Evolutionary conservation across 2,113 vertebrate species (phyloP).

Genomic region (Syngnathus typhle): DNA sequence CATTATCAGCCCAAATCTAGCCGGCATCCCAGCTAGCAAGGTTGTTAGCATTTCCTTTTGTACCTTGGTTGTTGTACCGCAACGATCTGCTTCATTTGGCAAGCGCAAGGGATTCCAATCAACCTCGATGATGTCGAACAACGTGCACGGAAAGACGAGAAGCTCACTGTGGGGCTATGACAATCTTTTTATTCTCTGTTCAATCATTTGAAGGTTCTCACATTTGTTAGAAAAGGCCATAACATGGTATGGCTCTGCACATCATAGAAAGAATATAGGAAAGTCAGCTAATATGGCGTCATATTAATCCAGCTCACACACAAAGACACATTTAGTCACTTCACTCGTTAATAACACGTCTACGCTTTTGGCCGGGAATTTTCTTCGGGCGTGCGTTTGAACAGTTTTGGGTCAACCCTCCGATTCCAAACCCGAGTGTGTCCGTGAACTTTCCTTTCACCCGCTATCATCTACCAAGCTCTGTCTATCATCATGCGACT

Average conservation of each 20-base stretch:
- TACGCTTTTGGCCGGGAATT: slow-evolving; percentile 32
- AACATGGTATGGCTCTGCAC: slow-evolving; percentile 49
- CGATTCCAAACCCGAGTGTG: slow-evolving; percentile 24
- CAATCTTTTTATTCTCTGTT: slow-evolving; percentile 70
- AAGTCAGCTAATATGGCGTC: slow-evolving; percentile 40
- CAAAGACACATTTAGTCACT: slow-evolving; percentile 58
- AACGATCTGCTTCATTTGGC: not conserved
- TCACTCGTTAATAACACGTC: slow-evolving; percentile 44
- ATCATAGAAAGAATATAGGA: slow-evolving; percentile 69
- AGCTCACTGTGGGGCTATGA: slow-evolving; percentile 57
- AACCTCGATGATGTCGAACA: not conserved
- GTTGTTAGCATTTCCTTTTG: slow-evolving; percentile 14
- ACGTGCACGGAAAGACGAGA: slow-evolving; percentile 40
- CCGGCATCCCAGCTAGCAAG: slow-evolving; percentile 15
- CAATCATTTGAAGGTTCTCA: slow-evolving; percentile 65
- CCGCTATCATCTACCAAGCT: slow-evolving; percentile 12
- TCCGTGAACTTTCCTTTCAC: slow-evolving; percentile 18
- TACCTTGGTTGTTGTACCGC: not conserved
- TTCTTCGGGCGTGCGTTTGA: slow-evolving; percentile 37
- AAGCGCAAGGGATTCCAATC: not conserved
- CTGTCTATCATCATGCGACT: slow-evolving; percentile 54
- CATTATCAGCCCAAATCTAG: slow-evolving; percentile 19
- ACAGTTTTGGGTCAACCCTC: slow-evolving; percentile 20
- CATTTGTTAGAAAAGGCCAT: slow-evolving; percentile 64
- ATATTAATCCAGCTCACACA: slow-evolving; percentile 52